These are phyloP conservation scores for Catharus ustulatus DNA, from an alignment of 2,797 vertebrate genomes.

Conservation along the genomic window DNA sequence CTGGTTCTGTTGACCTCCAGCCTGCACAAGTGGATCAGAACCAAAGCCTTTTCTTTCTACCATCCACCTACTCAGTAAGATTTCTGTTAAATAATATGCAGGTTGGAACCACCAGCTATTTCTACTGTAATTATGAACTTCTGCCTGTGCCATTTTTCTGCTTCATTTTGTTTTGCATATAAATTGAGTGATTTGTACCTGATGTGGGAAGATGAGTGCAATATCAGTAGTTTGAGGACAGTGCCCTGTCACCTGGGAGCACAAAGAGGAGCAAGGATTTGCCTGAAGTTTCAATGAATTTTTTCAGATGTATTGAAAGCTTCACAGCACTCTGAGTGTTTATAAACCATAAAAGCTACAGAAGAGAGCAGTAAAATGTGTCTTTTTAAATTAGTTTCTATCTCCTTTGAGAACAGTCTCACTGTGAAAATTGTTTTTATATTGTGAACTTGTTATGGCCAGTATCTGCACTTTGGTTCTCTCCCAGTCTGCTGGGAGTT, in stretches of 20 bases:
- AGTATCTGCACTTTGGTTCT: constrained; percentile 9
- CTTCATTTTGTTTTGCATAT: neutral
- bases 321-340: neutral
- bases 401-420: neutral
- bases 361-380: neutral
- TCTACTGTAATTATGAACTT: neutral
- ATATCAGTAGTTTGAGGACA: neutral
- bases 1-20: neutral
- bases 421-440: constrained; percentile 6
- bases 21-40: constrained; percentile 8
- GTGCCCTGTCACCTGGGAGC: neutral
- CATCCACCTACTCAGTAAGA: neutral
- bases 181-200: neutral
- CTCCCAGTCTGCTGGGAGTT: neutral
- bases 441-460: neutral
- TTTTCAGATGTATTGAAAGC: neutral
- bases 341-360: neutral
- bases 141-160: neutral
- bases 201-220: neutral
- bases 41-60: neutral
- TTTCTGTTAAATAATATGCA: constrained; percentile 8
- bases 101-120: neutral
- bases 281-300: neutral
- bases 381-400: constrained; percentile 15
- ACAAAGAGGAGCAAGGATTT: neutral